Evolutionary conservation across 2,888 invertebrate species (phyloP), one percentile per base, ranked within the genome.

Genomic region (Yponomeuta cagnagella): DNA sequence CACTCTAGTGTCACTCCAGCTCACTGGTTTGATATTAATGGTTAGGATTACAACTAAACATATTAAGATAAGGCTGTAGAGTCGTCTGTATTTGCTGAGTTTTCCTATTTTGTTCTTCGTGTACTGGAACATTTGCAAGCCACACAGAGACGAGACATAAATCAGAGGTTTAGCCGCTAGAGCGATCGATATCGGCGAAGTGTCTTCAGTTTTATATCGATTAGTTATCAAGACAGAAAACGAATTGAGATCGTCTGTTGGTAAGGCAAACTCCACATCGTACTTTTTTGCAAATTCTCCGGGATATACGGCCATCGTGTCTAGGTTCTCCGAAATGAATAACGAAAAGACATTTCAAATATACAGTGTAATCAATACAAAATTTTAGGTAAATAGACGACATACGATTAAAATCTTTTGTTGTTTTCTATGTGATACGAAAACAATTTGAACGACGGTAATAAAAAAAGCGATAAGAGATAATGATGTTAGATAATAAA

Each of bases 91-190:
- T 10, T 76, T 66, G 6, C 76, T 78, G 0, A 77, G 74, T 74
- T 72, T 73, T 5, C 71, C 69, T 30, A 83, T 73, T 43, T 74
- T 70, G 1, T 73, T 73, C 69, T 80, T 78, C 2, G 72, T 70
- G 71, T 79, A 84, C 69, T 74, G 76, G 9, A 85, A 71, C 9
- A 80, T 75, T 73, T 81, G 79, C 73, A 80, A 76, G 10, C 85
- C 85, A 68, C 84, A 82, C 48, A 84, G 10, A 10, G 82, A 77
- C 12, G 78, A 58, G 12, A 58, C 12, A 58, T 58, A 74, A 67
- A 82, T 79, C 52, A 58, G 15, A 1, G 52, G 52, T 58, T 58
- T 58, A 15, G 52, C 52, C 12, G 52, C 52, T 58, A 15, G 52
- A 4, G 15, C 52, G 52, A 58, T 58, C 52, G 52, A 58, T 58